These are phyloP conservation scores for Phenganax marumi DNA, from an alignment of 92 coral and sea anemone genomes.

Conservation along the genomic window DNA sequence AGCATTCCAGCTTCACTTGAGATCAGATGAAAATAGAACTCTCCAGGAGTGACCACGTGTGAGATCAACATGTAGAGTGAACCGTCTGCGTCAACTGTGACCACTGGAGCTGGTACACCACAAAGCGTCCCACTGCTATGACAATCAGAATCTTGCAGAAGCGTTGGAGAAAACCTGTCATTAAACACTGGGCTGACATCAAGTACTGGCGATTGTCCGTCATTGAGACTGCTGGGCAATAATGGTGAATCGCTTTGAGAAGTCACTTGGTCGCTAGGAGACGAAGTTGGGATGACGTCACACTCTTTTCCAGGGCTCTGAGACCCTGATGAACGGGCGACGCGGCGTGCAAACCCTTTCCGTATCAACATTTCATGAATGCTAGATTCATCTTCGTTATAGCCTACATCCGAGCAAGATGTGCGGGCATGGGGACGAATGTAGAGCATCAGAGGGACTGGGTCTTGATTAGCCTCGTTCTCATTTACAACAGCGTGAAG, in stretches of 20 bases:
- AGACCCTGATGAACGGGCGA: too few species aligned
- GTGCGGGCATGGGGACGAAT: slow-evolving; percentile 20
- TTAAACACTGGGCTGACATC: neutral
- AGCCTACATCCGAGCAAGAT: neutral
- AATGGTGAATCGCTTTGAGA: slow-evolving; percentile 5
- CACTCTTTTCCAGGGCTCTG: neutral
- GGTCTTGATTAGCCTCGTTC: neutral
- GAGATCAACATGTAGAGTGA: slow-evolving; percentile 80
- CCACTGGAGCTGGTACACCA: slow-evolving; percentile 57
- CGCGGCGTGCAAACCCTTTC: slow-evolving; percentile 20
- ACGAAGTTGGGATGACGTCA: slow-evolving; percentile 20
- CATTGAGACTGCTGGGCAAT: slow-evolving; percentile 27
- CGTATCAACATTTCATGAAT: slow-evolving; percentile 34
- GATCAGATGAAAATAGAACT: slow-evolving; percentile 89
- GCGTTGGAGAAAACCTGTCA: neutral
- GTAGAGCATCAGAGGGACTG: neutral
- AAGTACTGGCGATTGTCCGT: neutral
- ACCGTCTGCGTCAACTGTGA: slow-evolving; percentile 47
- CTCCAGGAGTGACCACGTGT: slow-evolving; percentile 72
- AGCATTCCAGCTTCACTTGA: slow-evolving; percentile 83
- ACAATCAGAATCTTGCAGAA: neutral
- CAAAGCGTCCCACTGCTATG: neutral
- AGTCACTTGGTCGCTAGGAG: slow-evolving; percentile 9
- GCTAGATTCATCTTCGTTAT: slow-evolving; percentile 23
- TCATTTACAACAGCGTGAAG: slow-evolving; percentile 27